These are phyloP conservation scores for Drosophila erecta DNA, from an alignment of 1,140 invertebrate species.

Conservation along the genomic window DNA sequence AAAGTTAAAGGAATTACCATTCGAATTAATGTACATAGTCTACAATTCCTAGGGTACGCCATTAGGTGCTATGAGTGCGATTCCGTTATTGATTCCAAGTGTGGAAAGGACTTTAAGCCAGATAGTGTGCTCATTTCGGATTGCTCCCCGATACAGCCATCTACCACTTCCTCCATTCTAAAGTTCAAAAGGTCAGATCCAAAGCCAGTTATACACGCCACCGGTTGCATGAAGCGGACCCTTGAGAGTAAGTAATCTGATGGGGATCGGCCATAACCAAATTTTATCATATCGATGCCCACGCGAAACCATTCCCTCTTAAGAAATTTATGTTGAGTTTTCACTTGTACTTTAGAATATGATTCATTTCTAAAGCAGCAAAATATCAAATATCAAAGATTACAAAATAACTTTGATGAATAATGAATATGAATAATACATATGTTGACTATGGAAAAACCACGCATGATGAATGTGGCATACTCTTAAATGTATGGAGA, in stretches of 20 bases:
- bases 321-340: constrained; percentile 43
- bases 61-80: constrained; percentile 77
- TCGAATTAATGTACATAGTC: background rate
- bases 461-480: too few species aligned
- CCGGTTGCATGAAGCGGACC: constrained; percentile 76
- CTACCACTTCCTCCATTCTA: constrained; percentile 29
- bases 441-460: too few species aligned
- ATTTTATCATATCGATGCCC: constrained; percentile 27
- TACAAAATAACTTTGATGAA: too few species aligned
- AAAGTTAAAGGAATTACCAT: background rate
- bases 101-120: constrained; percentile 68
- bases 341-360: background rate
- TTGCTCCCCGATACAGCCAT: constrained; percentile 42
- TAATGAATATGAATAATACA: too few species aligned
- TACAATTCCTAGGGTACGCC: constrained; percentile 57
- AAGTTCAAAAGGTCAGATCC: too few species aligned
- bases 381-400: background rate
- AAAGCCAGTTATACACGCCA: too few species aligned
- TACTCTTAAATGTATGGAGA: too few species aligned
- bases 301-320: constrained; percentile 2
- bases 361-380: background rate
- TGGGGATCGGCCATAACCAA: background rate
- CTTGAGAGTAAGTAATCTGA: constrained; percentile 67
- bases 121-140: constrained; percentile 53
- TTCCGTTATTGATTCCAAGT: constrained; percentile 53